Conservation (phyloP, 1,140 invertebrate genomes). For the Atopsyche davidsoni region DNA sequence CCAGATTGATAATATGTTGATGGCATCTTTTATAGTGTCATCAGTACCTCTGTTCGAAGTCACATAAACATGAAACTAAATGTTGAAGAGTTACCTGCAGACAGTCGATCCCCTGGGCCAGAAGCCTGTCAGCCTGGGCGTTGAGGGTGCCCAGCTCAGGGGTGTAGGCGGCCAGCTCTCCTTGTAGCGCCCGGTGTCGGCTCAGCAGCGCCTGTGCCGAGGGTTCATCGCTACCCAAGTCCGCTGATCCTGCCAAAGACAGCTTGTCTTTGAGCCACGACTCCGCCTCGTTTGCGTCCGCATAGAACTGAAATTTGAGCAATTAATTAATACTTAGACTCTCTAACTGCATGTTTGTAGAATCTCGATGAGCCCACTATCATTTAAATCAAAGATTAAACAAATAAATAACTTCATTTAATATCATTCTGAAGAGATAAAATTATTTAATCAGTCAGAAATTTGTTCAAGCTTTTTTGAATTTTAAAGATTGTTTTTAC, state of each 20-base stretch:
- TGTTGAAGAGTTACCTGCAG: slow-evolving; percentile 50
- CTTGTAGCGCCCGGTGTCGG: slow-evolving; percentile 80
- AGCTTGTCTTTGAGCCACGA: slow-evolving; percentile 95
- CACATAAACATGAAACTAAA: neutral
- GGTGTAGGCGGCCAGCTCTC: slow-evolving; percentile 86
- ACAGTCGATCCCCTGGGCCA: slow-evolving; percentile 70
- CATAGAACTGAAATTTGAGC: slow-evolving; percentile 68
- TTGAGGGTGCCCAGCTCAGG: slow-evolving; percentile 85
- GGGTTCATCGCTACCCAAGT: slow-evolving; percentile 86
- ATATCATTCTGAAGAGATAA: no score
- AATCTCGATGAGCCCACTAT: neutral
- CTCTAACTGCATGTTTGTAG: slow-evolving; percentile 8
- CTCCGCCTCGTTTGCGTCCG: slow-evolving; percentile 96
- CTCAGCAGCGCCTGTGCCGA: slow-evolving; percentile 80
- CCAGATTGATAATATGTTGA: no score
- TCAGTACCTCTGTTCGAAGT: no score
- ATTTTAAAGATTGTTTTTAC: no score
- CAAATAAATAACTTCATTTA: no score
- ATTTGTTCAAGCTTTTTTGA: no score
- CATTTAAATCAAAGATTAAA: slow-evolving; percentile 14
- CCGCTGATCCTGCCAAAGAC: slow-evolving; percentile 77
- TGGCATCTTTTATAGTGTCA: no score
- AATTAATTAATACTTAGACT: neutral
- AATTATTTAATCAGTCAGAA: no score
- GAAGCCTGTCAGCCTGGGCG: slow-evolving; percentile 74